Percentiles rank a stretch among this genome's conserved stretches.
These are phyloP conservation scores for Marmota flaviventris DNA, from an alignment of 2,113 vertebrate species.

Conservation along the genomic window DNA sequence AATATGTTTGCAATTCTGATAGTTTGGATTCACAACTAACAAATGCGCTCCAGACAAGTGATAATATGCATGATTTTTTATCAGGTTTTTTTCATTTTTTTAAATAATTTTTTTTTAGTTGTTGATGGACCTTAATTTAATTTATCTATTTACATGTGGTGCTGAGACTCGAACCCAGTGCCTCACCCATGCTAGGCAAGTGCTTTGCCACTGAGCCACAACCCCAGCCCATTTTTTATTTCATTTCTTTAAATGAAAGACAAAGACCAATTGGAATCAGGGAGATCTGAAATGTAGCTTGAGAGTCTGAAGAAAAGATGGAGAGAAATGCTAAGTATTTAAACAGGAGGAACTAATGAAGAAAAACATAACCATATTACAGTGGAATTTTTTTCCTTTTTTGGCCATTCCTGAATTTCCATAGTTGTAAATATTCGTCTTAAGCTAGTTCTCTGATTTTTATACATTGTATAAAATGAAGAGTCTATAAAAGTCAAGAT, in stretches of 20 bases:
- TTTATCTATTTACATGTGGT: too few species aligned
- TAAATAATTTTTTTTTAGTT: too few species aligned
- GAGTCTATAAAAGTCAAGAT: neutral
- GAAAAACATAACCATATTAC: constrained; percentile 58
- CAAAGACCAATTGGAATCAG: neutral
- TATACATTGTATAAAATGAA: constrained; percentile 46
- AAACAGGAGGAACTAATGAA: constrained; percentile 45
- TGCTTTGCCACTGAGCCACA: too few species aligned
- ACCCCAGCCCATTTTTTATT: too few species aligned
- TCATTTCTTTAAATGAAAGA: constrained; percentile 12
- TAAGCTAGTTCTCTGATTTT: constrained; percentile 40
- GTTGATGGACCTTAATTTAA: too few species aligned
- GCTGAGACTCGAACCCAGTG: too few species aligned
- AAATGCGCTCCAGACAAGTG: neutral
- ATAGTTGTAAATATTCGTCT: constrained; percentile 14
- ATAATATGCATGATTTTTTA: neutral
- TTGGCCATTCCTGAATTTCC: constrained; percentile 64
- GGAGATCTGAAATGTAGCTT: constrained; percentile 5
- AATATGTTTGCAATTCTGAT: neutral
- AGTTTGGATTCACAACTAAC: neutral
- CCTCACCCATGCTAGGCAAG: too few species aligned
- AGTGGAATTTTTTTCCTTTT: constrained; percentile 76
- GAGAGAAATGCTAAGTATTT: neutral
- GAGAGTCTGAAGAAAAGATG: neutral
- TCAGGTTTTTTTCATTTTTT: neutral